These are phyloP conservation scores for Drosophila fuyamai DNA, from an alignment of 1,140 invertebrate species.

Conservation along the genomic window DNA sequence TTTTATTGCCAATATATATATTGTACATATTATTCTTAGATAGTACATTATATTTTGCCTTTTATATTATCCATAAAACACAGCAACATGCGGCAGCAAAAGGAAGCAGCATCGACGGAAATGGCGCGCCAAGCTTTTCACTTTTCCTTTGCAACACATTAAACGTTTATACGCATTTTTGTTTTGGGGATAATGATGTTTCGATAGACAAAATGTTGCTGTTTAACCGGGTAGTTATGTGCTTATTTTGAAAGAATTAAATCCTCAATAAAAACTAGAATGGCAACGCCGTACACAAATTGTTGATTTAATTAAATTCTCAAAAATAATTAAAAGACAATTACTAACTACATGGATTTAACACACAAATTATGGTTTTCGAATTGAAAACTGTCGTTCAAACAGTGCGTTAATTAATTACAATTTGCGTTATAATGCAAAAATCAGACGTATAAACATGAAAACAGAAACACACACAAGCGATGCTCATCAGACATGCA, in stretches of 20 bases:
- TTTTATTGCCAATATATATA: background rate
- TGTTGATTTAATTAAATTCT: no score
- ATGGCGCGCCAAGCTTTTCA: constrained; percentile 44
- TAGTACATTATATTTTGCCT: background rate
- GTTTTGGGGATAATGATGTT: no score
- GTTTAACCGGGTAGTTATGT: no score
- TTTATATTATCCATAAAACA: background rate
- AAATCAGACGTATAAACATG: background rate
- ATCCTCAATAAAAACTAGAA: no score
- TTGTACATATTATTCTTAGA: no score
- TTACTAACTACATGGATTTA: background rate
- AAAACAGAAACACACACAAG: background rate
- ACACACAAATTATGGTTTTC: background rate
- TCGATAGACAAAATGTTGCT: background rate
- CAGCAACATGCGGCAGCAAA: background rate
- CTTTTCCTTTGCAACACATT: constrained; percentile 39
- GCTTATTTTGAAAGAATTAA: no score
- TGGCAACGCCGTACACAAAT: no score
- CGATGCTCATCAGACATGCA: constrained; percentile 78
- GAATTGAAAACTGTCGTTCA: no score
- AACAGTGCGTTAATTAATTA: background rate
- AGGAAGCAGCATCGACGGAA: constrained; percentile 39
- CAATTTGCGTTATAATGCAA: background rate
- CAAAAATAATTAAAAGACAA: background rate
- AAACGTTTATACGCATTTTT: background rate